phyloP scores from a whole-genome alignment of 2,888 invertebrate genomes.

The Clivina fossor region DNA sequence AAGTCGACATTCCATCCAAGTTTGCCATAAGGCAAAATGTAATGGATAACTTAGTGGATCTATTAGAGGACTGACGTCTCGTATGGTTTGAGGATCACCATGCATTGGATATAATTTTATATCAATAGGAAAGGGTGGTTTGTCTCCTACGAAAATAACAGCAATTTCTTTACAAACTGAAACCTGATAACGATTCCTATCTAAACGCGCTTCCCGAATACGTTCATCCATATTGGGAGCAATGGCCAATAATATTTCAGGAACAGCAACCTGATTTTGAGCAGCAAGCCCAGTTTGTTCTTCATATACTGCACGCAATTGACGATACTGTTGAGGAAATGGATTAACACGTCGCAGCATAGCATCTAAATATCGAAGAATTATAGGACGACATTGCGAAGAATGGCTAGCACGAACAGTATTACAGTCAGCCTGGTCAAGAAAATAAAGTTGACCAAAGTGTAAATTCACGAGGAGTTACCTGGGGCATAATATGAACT shows the following conservation, averaged over 20 bases:
- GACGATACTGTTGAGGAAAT: not conserved
- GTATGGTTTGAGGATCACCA: not conserved
- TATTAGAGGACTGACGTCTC: not conserved
- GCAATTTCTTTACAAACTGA: not conserved
- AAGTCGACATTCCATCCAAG: not conserved
- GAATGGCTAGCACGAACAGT: not conserved
- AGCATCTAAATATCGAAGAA: not conserved
- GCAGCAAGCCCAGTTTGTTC: not conserved
- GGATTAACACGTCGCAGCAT: not conserved
- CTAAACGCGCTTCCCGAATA: not conserved
- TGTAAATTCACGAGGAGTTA: too few species aligned
- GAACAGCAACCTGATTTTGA: not conserved
- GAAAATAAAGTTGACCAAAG: constrained; percentile 1
- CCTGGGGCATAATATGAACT: too few species aligned
- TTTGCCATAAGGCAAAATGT: not conserved
- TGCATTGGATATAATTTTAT: not conserved
- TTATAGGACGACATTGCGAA: not conserved
- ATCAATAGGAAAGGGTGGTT: not conserved
- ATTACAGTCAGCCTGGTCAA: not conserved
- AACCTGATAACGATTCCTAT: not conserved
- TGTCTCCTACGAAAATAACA: not conserved
- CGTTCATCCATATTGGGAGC: not conserved
- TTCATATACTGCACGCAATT: not conserved
- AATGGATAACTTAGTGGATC: not conserved
- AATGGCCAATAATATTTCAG: not conserved